phyloP scores from a whole-genome alignment of 2,113 vertebrate genomes.

The Myocastor coypus region DNA sequence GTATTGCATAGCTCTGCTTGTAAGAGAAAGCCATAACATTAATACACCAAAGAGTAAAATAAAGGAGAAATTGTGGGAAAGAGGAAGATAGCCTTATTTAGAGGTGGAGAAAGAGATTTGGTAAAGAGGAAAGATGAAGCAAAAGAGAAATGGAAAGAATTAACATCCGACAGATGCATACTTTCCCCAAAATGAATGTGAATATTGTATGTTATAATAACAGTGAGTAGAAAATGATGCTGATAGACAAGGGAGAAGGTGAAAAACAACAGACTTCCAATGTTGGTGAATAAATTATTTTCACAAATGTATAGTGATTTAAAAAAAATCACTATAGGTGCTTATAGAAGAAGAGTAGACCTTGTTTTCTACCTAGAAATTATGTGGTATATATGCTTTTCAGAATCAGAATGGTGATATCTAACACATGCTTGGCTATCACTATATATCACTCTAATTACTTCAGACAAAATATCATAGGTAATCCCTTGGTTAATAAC shows the following conservation, averaged over 20 bases:
- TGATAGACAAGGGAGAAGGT: not conserved
- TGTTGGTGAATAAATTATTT: not conserved
- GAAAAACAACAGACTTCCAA: not conserved
- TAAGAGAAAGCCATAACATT: not conserved
- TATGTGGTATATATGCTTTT: not conserved
- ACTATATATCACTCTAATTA: not conserved
- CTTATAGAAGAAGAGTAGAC: not conserved
- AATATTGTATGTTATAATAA: not conserved
- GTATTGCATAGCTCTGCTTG: not conserved
- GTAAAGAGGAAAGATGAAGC: not conserved
- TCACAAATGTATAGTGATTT: not conserved
- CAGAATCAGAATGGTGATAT: not conserved
- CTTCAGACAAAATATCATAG: not conserved
- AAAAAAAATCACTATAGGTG: not conserved
- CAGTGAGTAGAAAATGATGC: not conserved
- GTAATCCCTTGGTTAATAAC: conserved; percentile 44
- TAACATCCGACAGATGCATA: not conserved
- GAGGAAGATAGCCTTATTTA: not conserved
- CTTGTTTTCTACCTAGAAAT: not conserved
- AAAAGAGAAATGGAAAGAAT: not conserved
- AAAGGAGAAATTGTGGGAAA: not conserved
- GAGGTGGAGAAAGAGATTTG: not conserved
- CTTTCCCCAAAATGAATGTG: not conserved
- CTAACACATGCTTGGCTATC: not conserved
- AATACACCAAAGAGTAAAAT: not conserved